Percentiles rank a stretch among this genome's conserved stretches.
Evolutionary conservation across 2,888 invertebrate species (phyloP).

Genomic region (Thalpophila matura): DNA sequence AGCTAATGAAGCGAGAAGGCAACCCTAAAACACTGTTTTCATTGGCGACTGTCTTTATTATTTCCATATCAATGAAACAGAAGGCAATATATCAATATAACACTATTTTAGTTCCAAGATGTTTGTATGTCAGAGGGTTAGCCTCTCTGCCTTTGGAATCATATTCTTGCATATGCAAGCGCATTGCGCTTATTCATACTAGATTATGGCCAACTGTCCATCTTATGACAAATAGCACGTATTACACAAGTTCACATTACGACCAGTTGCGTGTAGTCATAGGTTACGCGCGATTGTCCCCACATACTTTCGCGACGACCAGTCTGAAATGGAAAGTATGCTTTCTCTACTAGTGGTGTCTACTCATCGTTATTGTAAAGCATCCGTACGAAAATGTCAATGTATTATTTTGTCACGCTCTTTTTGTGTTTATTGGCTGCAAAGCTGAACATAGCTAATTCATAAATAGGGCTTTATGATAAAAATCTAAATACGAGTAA

Average conservation of each 20-base stretch:
- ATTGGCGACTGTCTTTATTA: too few species aligned
- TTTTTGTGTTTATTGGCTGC: conserved; percentile 9
- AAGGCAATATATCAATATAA: too few species aligned
- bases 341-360: conserved; percentile 54
- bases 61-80: too few species aligned
- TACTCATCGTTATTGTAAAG: conserved; percentile 9
- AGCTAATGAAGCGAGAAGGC: conserved; percentile 1
- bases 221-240: conserved; percentile 17
- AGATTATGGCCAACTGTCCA: conserved; percentile 3
- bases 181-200: not conserved
- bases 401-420: conserved; percentile 38
- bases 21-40: too few species aligned
- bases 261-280: conserved; percentile 36
- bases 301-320: conserved; percentile 47
- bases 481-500: too few species aligned
- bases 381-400: conserved; percentile 33
- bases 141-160: not conserved
- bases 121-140: not conserved
- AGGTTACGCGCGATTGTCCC: conserved; percentile 39
- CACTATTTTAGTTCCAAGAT: not conserved
- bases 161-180: not conserved
- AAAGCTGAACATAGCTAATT: not conserved
- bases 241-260: conserved; percentile 50
- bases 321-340: conserved; percentile 62
- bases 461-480: conserved; percentile 1